Evolutionary conservation across 2,113 vertebrate species (phyloP).

Genomic region (Heterochromis multidens): DNA sequence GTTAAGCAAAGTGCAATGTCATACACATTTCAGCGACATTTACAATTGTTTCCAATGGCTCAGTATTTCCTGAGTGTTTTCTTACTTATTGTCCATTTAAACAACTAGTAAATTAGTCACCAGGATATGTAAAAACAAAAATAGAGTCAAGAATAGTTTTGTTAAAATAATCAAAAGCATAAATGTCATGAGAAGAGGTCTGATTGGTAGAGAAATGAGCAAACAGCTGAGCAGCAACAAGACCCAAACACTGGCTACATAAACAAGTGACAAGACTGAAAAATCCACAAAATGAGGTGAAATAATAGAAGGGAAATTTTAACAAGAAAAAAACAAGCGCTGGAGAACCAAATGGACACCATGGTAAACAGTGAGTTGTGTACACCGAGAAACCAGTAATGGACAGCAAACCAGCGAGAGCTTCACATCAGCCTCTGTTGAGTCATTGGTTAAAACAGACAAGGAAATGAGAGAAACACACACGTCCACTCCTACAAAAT

Average conservation of each 20-base stretch:
- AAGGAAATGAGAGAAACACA: not conserved
- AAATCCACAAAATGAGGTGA: not conserved
- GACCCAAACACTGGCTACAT: not conserved
- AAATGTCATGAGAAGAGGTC: not conserved
- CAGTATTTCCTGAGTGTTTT: too few relatives aligned
- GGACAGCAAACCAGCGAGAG: not conserved
- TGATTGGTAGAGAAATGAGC: too few relatives aligned
- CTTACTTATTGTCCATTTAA: too few relatives aligned
- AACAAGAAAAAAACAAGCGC: accelerated
- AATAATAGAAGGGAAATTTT: not conserved
- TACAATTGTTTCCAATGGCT: too few relatives aligned
- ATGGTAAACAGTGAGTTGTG: slow-evolving; percentile 20
- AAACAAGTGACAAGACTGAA: not conserved
- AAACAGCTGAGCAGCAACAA: too few relatives aligned
- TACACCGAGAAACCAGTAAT: not conserved
- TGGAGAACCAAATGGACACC: not conserved
- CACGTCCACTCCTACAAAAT: not conserved
- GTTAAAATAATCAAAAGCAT: not conserved
- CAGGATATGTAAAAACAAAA: too few relatives aligned
- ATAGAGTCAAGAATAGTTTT: too few relatives aligned
- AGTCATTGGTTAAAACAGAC: not conserved
- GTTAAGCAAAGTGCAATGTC: too few relatives aligned
- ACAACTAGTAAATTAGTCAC: too few relatives aligned
- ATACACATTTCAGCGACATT: too few relatives aligned
- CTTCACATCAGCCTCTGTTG: not conserved